Evolutionary conservation across 2,113 vertebrate genomes (phyloP), one percentile per base, ranked within the genome.

Genomic region (Heterochromis multidens): DNA sequence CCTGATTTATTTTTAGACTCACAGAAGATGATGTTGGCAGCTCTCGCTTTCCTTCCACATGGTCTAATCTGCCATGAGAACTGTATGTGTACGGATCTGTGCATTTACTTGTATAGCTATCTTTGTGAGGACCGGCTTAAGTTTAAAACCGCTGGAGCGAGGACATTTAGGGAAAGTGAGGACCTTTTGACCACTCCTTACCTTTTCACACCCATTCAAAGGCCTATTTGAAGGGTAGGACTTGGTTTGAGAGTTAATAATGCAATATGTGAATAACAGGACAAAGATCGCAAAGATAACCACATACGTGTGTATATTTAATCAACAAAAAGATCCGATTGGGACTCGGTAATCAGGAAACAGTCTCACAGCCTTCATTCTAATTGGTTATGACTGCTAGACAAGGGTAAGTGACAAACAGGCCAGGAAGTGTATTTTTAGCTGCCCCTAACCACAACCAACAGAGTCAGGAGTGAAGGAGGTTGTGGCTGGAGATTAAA

Each of bases 351-450:
- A 91, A 91, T 92, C 89, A 84, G 85, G 88, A 89, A 93, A 86
- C 54, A 0, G 80, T 56, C 65, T 63, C 65, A 77, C 89, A 88
- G 65, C 31, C 86, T 87, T 89, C 1, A 10, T 56, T 91, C 61
- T 94, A 88, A 94, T 88, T 90, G 89, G 89, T 92, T 80, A 83
- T 79, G 89, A 89, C 91, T 86, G 82, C 74, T 83, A 81, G 88
- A 87, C 82, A 87, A 88, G 90, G 79, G 79, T 83, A 81, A 85
- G 92, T 91, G 87, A 93, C 92, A 92, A 88, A 91, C 77, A 86
- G 84, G 63, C 90, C 79, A 81, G 77, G 82, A 29, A 76, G 16
- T 23, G 77, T 93, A 93, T 94, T 94, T 94, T 92, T 91, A 93
- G 92, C 84, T 14, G 43, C 82, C 85, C 56, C n/a, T 72, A 57